Base-by-base conservation (phyloP, 2,797 vertebrate genomes). In the Xenentodon cancila region DNA sequence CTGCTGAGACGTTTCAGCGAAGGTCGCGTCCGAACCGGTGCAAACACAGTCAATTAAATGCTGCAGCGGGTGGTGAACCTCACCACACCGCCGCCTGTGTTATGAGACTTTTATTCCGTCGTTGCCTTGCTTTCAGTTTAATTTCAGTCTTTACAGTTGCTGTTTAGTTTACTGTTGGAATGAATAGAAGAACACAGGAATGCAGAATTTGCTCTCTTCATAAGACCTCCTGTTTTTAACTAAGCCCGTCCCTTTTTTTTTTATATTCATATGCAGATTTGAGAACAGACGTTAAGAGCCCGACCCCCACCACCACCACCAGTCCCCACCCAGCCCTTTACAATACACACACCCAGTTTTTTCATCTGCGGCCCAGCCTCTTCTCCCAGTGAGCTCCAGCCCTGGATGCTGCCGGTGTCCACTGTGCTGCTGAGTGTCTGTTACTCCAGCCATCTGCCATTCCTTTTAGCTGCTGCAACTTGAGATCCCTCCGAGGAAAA, bases 401-500 rank as follows among this genome's bases (percentile, higher is more conserved):
- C 71, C 84, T 77, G 81, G 89, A 86, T 89, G 84, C 89, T 91
- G 82, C 88, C 59, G 77, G 74, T 84, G 84, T 91, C 92, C 90
- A 74, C 81, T 91, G 88, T 84, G 85, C 86, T 70, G 82, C 81
- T 77, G 84, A 92, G 92, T 89, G 87, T 83, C 88, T 88, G 80
- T 94, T 94, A 89, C 91, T 92, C 86, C 88, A 91, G 90, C 93
- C 93, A 94, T 96, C 94, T 96, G 94, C 93, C 88, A 53, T 78
- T 80, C 92, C 84, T 91, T 93, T 84, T 90, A 89, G 89, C 88
- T 80, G 68, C 87, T 90, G 93, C 93, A 94, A 95, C 92, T 92
- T 82, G 82, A 93, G 90, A 91, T 85, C 80, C 83, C 84, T 72
- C 82, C 0, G 63, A 72, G 85, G 5, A 25, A 25, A 25, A 25